Percentiles rank a stretch among this genome's conserved stretches.
These are phyloP conservation scores for Tenthredo scrophulariae DNA, from an alignment of 2,888 invertebrate genomes.

Conservation along the genomic window DNA sequence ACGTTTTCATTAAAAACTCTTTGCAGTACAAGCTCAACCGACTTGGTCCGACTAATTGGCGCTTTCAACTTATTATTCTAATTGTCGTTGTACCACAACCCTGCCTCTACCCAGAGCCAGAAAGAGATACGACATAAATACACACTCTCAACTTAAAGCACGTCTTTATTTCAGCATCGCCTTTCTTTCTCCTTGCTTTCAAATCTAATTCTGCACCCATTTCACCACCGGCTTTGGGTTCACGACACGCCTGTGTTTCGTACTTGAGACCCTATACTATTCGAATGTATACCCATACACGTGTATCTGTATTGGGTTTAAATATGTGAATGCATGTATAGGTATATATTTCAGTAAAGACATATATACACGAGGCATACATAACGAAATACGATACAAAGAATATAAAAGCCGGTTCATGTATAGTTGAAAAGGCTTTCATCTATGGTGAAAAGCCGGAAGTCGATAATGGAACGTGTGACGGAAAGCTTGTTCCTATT, in stretches of 20 bases:
- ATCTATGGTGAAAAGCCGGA: slow-evolving; percentile 46
- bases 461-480: slow-evolving; percentile 37
- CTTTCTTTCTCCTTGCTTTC: slow-evolving; percentile 12
- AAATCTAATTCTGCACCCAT: slow-evolving; percentile 38
- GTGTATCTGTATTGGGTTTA: neutral
- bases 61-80: slow-evolving; percentile 45
- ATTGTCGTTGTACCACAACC: slow-evolving; percentile 26
- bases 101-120: neutral
- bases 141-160: neutral
- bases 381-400: slow-evolving; percentile 27
- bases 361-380: slow-evolving; percentile 7
- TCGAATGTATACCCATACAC: neutral
- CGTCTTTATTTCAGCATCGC: slow-evolving; percentile 20
- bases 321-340: neutral
- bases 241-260: slow-evolving; percentile 2
- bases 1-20: slow-evolving; percentile 48
- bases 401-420: slow-evolving; percentile 42
- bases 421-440: slow-evolving; percentile 41
- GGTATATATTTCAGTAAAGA: neutral
- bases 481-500: slow-evolving; percentile 13
- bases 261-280: neutral
- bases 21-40: slow-evolving; percentile 26
- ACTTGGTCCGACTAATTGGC: slow-evolving; percentile 46
- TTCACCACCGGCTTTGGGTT: neutral
- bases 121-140: slow-evolving; percentile 41